These are phyloP conservation scores for Holotrichia oblita DNA, from an alignment of 1,140 invertebrate genomes.

Conservation along the genomic window DNA sequence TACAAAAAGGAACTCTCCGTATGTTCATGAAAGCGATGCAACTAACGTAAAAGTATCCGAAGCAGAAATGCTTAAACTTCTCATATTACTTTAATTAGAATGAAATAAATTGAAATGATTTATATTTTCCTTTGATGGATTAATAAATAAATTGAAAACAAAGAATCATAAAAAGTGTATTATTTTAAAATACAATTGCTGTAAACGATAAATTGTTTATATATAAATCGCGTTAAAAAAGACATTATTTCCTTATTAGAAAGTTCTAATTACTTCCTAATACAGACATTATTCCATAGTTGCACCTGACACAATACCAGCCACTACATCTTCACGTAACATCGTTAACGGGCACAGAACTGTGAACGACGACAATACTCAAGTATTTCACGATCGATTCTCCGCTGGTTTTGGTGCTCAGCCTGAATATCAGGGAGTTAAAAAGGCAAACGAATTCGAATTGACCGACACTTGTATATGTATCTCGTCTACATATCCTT, in stretches of 20 bases:
- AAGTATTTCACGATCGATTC: conserved; percentile 15
- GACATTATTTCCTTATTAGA: background rate
- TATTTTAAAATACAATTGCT: no score
- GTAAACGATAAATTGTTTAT: background rate
- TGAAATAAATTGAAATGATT: no score
- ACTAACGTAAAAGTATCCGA: no score
- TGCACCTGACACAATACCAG: conserved; percentile 1
- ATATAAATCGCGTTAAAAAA: background rate
- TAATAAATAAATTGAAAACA: no score
- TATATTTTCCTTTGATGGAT: no score
- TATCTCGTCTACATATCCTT: background rate
- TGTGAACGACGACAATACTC: background rate
- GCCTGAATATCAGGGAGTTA: background rate
- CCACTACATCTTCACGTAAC: background rate
- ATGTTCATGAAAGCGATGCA: no score
- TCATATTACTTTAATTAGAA: no score
- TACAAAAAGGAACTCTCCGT: no score
- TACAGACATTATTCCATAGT: background rate
- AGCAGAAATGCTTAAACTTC: no score
- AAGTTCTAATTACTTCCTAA: background rate
- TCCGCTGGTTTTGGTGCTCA: background rate
- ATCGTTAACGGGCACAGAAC: background rate
- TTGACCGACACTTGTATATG: conserved; percentile 57
- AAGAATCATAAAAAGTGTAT: no score
- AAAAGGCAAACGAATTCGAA: conserved; percentile 51